These are phyloP conservation scores for Cynoglossus semilaevis DNA, from an alignment of 2,113 vertebrate species.

Conservation along the genomic window DNA sequence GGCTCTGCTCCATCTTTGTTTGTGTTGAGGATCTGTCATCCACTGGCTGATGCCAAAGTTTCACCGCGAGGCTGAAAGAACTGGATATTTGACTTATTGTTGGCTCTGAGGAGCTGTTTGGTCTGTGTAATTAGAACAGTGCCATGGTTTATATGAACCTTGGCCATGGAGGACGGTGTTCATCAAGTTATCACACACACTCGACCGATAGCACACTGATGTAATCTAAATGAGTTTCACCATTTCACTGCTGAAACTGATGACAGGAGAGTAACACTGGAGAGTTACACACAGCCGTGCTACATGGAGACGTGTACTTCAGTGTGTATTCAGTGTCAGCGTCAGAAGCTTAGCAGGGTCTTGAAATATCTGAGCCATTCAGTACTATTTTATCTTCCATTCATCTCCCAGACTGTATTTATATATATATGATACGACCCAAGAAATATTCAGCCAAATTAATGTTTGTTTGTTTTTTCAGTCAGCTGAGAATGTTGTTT, in stretches of 20 bases:
- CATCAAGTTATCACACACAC: conserved; percentile 21
- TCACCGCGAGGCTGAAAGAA: conserved; percentile 24
- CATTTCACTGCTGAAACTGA: conserved; percentile 12
- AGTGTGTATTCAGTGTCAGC: conserved; percentile 13
- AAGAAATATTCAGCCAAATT: too few species aligned
- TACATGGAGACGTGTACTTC: conserved; percentile 18
- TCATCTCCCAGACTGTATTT: too few species aligned
- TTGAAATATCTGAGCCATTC: too few species aligned
- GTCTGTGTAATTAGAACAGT: neutral
- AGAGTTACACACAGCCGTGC: conserved; percentile 10
- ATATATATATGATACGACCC: too few species aligned
- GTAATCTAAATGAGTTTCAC: conserved; percentile 46
- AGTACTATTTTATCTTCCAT: too few species aligned
- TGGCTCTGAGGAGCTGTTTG: neutral
- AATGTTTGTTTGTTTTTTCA: too few species aligned
- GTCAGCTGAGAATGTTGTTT: too few species aligned
- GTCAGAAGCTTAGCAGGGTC: too few species aligned
- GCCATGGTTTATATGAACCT: conserved; percentile 50
- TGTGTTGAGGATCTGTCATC: conserved; percentile 33
- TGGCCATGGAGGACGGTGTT: conserved; percentile 33
- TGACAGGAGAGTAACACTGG: conserved; percentile 23
- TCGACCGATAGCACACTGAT: conserved; percentile 47
- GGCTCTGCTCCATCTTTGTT: conserved; percentile 46
- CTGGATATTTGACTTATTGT: conserved; percentile 1
- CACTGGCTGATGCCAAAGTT: conserved; percentile 20